Percentiles rank a stretch among this genome's conserved stretches.
Conservation (phyloP, 2,797 vertebrate genomes). For the Silurus lanzhouensis region DNA sequence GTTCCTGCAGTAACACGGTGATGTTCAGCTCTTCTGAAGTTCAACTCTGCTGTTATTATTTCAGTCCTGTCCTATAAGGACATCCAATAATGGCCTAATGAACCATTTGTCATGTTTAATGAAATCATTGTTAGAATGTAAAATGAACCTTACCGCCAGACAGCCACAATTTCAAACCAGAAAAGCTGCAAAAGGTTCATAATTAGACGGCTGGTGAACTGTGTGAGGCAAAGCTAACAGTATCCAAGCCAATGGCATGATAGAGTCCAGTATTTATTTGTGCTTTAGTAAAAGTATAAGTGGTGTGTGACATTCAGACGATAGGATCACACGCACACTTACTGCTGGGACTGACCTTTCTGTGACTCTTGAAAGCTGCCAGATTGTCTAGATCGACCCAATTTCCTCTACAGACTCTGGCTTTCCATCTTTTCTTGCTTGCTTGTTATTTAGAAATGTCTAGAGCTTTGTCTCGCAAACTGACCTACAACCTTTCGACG, state of each 20-base stretch:
- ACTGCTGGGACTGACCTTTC: conserved; percentile 32
- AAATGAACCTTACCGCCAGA: not conserved
- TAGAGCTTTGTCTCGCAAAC: conserved; percentile 36
- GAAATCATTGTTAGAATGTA: conserved; percentile 8
- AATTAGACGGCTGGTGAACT: not conserved
- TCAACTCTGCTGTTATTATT: conserved; percentile 3
- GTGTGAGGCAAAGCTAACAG: not conserved
- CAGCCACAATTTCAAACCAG: not conserved
- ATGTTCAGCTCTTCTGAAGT: not conserved
- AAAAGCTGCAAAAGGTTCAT: not conserved
- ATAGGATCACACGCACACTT: not conserved
- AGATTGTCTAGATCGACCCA: conserved; percentile 19
- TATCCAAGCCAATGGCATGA: not conserved
- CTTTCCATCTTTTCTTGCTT: not conserved
- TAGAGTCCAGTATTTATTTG: not conserved
- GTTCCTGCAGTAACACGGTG: not conserved
- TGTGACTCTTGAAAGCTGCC: not conserved
- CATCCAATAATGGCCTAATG: not conserved
- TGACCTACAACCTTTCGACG: conserved; percentile 32
- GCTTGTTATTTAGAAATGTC: conserved; percentile 30
- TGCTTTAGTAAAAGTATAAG: conserved; percentile 9
- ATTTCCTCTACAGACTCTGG: conserved; percentile 29
- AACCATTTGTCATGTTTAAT: conserved; percentile 1
- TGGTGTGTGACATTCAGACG: conserved; percentile 29
- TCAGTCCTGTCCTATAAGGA: not conserved